These are phyloP conservation scores for Rhinoraja longicauda DNA, from an alignment of 2,797 vertebrate species.

Conservation along the genomic window DNA sequence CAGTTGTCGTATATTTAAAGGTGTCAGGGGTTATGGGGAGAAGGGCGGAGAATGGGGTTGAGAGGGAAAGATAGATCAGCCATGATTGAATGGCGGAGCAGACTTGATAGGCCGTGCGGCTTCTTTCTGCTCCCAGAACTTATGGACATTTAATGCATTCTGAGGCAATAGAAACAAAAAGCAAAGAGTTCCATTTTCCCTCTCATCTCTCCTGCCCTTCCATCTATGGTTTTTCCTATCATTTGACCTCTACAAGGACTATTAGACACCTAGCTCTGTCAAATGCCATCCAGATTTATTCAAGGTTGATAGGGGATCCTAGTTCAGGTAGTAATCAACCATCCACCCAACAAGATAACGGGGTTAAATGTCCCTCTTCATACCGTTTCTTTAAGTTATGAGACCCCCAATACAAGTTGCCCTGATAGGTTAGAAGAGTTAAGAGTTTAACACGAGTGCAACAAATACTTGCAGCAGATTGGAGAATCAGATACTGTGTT, in stretches of 20 bases:
- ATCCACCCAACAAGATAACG: not conserved
- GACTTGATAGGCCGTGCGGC: no score
- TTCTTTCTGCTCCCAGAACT: no score
- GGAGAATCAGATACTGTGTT: not conserved
- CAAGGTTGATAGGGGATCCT: not conserved
- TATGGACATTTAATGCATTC: no score
- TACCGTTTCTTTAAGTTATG: not conserved
- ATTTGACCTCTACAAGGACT: not conserved
- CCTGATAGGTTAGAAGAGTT: not conserved
- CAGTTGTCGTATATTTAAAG: no score
- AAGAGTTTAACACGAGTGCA: not conserved
- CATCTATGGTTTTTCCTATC: not conserved
- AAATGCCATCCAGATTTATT: not conserved
- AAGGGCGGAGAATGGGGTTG: no score
- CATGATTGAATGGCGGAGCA: no score
- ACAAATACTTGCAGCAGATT: not conserved
- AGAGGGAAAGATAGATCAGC: no score
- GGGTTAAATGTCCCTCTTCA: not conserved
- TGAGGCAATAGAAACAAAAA: not conserved
- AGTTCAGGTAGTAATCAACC: not conserved
- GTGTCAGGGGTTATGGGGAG: no score
- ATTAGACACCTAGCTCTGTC: not conserved
- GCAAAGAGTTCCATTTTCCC: not conserved
- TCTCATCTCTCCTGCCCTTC: not conserved
- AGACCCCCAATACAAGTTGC: not conserved